Base-by-base conservation (phyloP, 2,797 vertebrate species). In the Pseudochaenichthys georgianus region DNA sequence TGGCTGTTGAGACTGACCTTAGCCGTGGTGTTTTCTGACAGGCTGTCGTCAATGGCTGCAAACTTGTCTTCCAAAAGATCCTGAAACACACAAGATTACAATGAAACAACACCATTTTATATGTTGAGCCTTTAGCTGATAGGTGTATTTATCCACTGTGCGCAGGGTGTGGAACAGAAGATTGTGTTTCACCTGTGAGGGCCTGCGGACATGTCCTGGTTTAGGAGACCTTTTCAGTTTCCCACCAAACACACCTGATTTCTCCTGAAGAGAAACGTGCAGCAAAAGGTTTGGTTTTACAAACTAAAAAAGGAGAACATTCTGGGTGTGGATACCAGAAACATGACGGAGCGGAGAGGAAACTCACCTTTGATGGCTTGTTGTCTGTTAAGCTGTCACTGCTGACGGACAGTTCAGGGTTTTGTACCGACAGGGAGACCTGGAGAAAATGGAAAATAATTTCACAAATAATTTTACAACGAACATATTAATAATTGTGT, bases 161-260 rank as follows among this genome's bases (percentile, higher is more conserved):
- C n/a, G 5, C 9, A 28, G 66, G 34, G 61, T 21, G 60, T 13
- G 42, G 0, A 45, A 43, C n/a, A 13, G 60, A 64, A 38, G 34
- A 38, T 53, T 0, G 0, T 1, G 64, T 78, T 75, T 89, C 51
- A 93, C 90, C 91, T 91, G 90, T 7, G 86, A 90, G 53, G 84
- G 75, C 76, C 76, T 86, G 13, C 67, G 75, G 63, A 1, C 66
- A 0, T 89, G 81, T 31, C 86, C 80, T 13, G 62, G 62, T 90
- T 73, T 89, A 9, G 75, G 83, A 53, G 87, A 58, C 15, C 74
- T 81, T 65, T 83, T 90, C 57, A 75, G 58, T 9, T 71, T 77
- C 11, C 81, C 89, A 11, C 83, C 76, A 0, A 85, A 54, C 23
- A 85, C 57, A 12, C 84, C 78, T 0, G 87, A 48, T 75, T 88